Base-by-base conservation (phyloP, 2,113 vertebrate species). In the Cygnus buccinator region DNA sequence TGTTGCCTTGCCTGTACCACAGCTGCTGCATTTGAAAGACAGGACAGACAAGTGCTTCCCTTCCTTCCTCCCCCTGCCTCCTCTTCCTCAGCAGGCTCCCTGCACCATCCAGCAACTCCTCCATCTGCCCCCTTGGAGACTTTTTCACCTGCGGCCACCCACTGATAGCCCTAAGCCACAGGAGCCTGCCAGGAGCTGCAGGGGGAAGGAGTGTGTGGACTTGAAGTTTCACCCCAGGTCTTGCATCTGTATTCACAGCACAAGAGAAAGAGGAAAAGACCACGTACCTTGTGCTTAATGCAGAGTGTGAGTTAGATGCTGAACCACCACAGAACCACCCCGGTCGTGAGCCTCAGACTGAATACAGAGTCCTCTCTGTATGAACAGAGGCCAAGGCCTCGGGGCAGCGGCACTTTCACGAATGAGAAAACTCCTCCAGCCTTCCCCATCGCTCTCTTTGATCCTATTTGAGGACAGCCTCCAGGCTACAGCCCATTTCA, bases 321-420 rank as follows among this genome's bases (percentile, higher is more conserved):
- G 52, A 87, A 21, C 19, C 23, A 65, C 3, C 35, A 72, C 7
- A 7, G 4, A 87, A 59, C 46, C 75, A 57, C 1, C 11, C 25
- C 29, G 46, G 26, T 3, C 46, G 6, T 35, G 41, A 90, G 79
- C 39, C 59, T 39, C 54, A 88, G 67, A 29, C 28, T 57, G 48
- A 88, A 57, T 20, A 37, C 9, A 48, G 19, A 62, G 6, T n/a
- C 12, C 16, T 15, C 58, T 62, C 31, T 35, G 10, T 28, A 43
- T 68, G 57, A 67, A 84, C n/a, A 46, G 18, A 82, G 13, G 61
- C 29, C 44, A 13, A 66, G 33, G n/a, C n/a, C 41, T 54, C 55
- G 61, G 25, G 57, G 39, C 4, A 65, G 44, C 0, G 0, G 25
- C 8, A 5, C 50, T 63, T 66, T 17, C 19, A 57, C 11, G 23